phyloP scores from a whole-genome alignment of 2,888 invertebrate species.

The Sipha maydis region DNA sequence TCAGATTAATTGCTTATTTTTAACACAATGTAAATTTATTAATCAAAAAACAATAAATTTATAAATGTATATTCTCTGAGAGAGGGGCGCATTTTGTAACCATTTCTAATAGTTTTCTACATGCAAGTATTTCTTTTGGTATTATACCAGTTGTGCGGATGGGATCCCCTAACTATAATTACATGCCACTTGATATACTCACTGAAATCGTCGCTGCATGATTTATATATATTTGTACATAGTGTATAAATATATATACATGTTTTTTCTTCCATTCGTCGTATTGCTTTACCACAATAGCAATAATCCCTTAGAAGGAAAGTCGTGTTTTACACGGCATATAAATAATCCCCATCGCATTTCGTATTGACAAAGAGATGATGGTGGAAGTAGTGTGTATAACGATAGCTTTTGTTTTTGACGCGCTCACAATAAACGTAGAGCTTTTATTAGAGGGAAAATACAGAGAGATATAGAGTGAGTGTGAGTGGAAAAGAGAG shows the following conservation, averaged over 20 bases:
- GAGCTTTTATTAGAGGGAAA: conserved; percentile 9
- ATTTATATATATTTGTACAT: conserved; percentile 17
- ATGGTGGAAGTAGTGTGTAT: conserved; percentile 21
- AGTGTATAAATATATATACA: background rate
- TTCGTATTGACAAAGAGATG: conserved; percentile 42
- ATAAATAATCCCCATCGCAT: conserved; percentile 57
- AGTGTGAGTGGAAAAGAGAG: background rate
- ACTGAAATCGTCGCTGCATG: conserved; percentile 33
- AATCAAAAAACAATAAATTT: too few species aligned
- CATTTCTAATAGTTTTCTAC: too few species aligned
- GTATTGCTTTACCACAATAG: conserved; percentile 41
- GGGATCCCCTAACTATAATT: conserved; percentile 20
- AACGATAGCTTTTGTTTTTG: conserved; percentile 58
- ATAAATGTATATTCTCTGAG: too few species aligned
- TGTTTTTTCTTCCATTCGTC: conserved; percentile 10
- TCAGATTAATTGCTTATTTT: too few species aligned
- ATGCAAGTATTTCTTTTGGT: too few species aligned
- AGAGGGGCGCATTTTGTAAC: too few species aligned
- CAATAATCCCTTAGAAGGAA: conserved; percentile 62
- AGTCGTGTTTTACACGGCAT: conserved; percentile 56
- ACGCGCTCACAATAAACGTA: conserved; percentile 49
- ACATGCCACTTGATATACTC: conserved; percentile 52
- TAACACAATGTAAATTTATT: too few species aligned
- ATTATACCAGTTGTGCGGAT: too few species aligned
- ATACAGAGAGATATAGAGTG: background rate